A percentile compares a stretch with the other conserved stretches of the same genome.
These are phyloP conservation scores for Rhinolophus ferrumequinum DNA, from an alignment of 2,113 vertebrate genomes.

Conservation along the genomic window DNA sequence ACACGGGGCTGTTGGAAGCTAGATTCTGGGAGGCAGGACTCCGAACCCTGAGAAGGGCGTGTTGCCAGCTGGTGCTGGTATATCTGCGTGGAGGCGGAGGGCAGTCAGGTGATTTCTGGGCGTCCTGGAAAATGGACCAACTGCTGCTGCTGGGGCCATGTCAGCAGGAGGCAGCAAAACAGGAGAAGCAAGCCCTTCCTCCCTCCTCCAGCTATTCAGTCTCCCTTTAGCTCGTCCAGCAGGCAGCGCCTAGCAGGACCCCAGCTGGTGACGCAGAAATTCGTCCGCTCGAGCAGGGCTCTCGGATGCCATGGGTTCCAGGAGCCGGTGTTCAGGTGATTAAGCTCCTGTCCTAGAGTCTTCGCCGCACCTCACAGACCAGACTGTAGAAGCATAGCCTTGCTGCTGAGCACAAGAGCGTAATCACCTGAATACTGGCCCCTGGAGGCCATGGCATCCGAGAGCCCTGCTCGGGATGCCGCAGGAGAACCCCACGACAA, in stretches of 20 bases:
- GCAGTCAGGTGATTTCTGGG: neutral
- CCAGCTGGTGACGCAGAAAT: neutral
- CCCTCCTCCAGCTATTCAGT: neutral
- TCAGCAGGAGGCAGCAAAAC: neutral
- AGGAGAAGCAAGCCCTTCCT: neutral
- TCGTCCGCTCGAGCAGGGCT: neutral
- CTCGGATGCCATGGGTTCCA: too few species aligned
- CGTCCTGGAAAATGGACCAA: neutral
- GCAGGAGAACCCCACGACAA: neutral
- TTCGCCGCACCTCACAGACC: accelerated
- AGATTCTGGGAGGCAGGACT: neutral
- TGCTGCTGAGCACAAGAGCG: neutral
- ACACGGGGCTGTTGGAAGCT: neutral
- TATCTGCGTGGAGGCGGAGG: neutral
- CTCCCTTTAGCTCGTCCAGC: neutral
- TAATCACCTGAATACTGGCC: neutral
- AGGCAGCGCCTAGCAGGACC: neutral
- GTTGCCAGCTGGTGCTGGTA: neutral
- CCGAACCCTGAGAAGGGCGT: too few species aligned
- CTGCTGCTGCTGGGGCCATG: neutral
- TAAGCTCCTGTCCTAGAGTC: too few species aligned
- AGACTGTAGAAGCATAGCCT: neutral
- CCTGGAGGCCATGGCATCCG: neutral
- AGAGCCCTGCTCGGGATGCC: neutral
- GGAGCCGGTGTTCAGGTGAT: too few species aligned